A percentile compares a stretch with the other conserved stretches of the same genome.
Conservation (phyloP, 2,888 invertebrate species). For the Clunio marinus region DNA sequence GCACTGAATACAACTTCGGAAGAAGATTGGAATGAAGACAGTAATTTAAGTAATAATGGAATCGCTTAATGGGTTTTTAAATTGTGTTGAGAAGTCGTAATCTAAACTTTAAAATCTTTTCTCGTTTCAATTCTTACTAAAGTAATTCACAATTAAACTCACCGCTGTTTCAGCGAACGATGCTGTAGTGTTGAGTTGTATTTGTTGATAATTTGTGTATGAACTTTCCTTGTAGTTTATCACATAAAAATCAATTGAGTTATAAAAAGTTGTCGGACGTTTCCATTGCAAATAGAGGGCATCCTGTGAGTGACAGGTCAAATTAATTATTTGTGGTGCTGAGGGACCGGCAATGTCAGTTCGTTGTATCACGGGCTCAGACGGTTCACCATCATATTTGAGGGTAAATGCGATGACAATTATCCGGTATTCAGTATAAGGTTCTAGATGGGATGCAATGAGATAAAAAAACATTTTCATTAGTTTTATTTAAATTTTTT, state of each 20-base stretch:
- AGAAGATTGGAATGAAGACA: too few relatives aligned
- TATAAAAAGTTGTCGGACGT: slow-evolving; percentile 70
- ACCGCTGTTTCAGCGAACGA: slow-evolving; percentile 70
- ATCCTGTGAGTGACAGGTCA: slow-evolving; percentile 76
- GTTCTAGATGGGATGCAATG: slow-evolving; percentile 55
- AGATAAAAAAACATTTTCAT: too few relatives aligned
- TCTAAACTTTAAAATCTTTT: too few relatives aligned
- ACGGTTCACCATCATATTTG: slow-evolving; percentile 70
- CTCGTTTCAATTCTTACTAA: too few relatives aligned
- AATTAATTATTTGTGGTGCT: slow-evolving; percentile 73
- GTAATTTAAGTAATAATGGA: too few relatives aligned
- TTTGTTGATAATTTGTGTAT: slow-evolving; percentile 47
- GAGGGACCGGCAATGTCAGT: slow-evolving; percentile 84
- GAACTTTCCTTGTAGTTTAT: slow-evolving; percentile 52
- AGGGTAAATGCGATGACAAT: slow-evolving; percentile 78
- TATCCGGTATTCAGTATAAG: slow-evolving; percentile 79
- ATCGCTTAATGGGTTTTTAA: too few relatives aligned
- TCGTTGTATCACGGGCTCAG: slow-evolving; percentile 66
- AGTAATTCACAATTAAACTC: too few relatives aligned
- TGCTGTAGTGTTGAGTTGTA: slow-evolving; percentile 57
- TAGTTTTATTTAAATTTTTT: too few relatives aligned
- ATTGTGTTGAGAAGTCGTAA: too few relatives aligned
- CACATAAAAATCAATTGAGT: slow-evolving; percentile 76
- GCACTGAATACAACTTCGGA: too few relatives aligned
- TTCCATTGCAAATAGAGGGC: slow-evolving; percentile 83